Evolutionary conservation across 2,797 vertebrate genomes (phyloP), one percentile per base, ranked within the genome.

Genomic region (Lepus townsendii): DNA sequence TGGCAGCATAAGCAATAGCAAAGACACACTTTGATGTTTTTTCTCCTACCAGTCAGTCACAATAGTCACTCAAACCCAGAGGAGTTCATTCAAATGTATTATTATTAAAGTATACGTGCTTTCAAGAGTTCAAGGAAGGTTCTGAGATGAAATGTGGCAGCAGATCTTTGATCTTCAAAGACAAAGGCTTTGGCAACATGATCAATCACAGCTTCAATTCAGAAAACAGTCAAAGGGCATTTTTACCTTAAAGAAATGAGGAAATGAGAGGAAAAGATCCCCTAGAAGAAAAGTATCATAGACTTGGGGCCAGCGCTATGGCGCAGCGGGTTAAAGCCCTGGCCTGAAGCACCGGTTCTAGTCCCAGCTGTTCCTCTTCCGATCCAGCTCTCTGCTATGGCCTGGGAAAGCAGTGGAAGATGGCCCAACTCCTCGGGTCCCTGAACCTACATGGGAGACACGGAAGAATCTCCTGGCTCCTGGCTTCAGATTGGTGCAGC

Each of bases 51-150:
- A 71, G 54, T 11, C 62, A 68, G 13, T 94, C 32, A 54, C 65
- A 84, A 92, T 83, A 47, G 13, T 93, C 77, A 95, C 30, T 86
- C 35, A 69, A 89, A 14, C 17, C 10, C 32, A 63, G 50, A 85
- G 35, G 73, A 78, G 90, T 27, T 79, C 75, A 87, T 4, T 83
- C 14, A 50, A 76, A 83, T 4, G 20, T 76, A 82, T 52, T 69
- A 80, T 13, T 62, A 73, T 72, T 32, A 83, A 73, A 85, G 68
- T 63, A 35, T 63, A 69, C 54, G 19, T 69, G 35, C 83, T 91
- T 73, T 76, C 20, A 63, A 86, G 14, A 86, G 80, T n/a, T 89
- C 9, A 84, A 54, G 35, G 32, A 80, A 80, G 24, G 30, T 65
- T 47, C 47, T 83, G 52, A 54, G 38, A 83, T 84, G 12, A 5